These are phyloP conservation scores for Leucozona laternaria DNA, from an alignment of 2,888 invertebrate genomes.

Conservation along the genomic window DNA sequence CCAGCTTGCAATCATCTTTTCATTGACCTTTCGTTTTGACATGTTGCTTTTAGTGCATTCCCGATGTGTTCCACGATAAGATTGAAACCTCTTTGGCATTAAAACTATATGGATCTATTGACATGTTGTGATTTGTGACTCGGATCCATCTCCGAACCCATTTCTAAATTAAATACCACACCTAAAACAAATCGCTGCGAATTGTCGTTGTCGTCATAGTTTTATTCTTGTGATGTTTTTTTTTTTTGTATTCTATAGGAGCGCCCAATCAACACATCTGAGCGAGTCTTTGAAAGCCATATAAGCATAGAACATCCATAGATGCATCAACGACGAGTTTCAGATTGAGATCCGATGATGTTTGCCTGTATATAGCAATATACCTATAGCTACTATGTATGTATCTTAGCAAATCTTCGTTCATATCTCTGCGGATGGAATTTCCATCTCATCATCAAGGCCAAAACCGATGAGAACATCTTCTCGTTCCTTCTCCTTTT, in stretches of 20 bases:
- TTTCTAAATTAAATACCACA: slow-evolving; percentile 55
- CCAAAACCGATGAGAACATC: slow-evolving; percentile 35
- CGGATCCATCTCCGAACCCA: slow-evolving; percentile 12
- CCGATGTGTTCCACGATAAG: slow-evolving; percentile 28
- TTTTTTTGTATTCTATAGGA: slow-evolving; percentile 27
- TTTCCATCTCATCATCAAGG: slow-evolving; percentile 66
- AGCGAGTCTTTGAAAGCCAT: slow-evolving; percentile 15
- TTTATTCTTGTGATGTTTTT: not conserved
- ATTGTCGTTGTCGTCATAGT: slow-evolving; percentile 33
- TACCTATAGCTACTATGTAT: too few relatives aligned
- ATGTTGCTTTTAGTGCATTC: slow-evolving; percentile 8
- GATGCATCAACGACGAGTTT: slow-evolving; percentile 13
- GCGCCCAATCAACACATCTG: slow-evolving; percentile 64
- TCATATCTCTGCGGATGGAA: slow-evolving; percentile 41
- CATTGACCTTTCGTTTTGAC: slow-evolving; percentile 21
- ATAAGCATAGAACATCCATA: slow-evolving; percentile 30
- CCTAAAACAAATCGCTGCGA: slow-evolving; percentile 60
- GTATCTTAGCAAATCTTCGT: slow-evolving; percentile 47
- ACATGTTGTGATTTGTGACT: slow-evolving; percentile 55
- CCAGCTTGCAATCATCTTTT: not conserved
- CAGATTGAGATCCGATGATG: slow-evolving; percentile 20
- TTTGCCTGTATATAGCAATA: slow-evolving; percentile 14
- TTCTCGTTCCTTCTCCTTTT: slow-evolving; percentile 26
- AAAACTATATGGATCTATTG: slow-evolving; percentile 9
- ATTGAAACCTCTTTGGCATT: slow-evolving; percentile 13